A percentile compares a stretch with the other conserved stretches of the same genome.
Conservation (phyloP, 2,888 invertebrate genomes). For the Scaptomyza flava region DNA sequence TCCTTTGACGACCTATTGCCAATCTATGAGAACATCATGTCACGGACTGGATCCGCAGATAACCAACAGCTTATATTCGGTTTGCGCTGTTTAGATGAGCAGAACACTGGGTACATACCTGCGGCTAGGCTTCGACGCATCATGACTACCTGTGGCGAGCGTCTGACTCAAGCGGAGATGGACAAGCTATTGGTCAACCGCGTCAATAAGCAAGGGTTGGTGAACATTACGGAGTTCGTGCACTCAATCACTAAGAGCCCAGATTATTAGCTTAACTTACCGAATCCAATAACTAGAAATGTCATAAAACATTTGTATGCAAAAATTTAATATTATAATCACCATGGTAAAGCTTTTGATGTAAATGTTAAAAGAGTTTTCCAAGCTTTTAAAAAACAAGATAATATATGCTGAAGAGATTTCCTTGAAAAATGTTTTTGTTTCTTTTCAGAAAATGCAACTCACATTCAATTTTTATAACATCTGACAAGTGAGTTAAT, state of each 20-base stretch:
- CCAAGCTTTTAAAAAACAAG: too few species aligned
- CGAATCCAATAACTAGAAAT: slow-evolving; percentile 12
- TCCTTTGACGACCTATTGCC: slow-evolving; percentile 54
- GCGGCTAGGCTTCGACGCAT: slow-evolving; percentile 40
- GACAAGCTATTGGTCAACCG: slow-evolving; percentile 42
- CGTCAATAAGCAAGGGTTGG: slow-evolving; percentile 49
- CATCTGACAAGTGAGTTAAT: background rate
- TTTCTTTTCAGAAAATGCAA: background rate
- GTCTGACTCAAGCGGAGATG: slow-evolving; percentile 41
- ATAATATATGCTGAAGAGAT: too few species aligned
- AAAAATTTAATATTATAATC: too few species aligned
- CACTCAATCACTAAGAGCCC: slow-evolving; percentile 20
- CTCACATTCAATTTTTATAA: background rate
- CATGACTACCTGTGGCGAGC: slow-evolving; percentile 42
- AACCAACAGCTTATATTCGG: slow-evolving; percentile 32
- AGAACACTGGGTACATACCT: slow-evolving; percentile 48
- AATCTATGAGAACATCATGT: slow-evolving; percentile 36
- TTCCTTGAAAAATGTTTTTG: background rate
- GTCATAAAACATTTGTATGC: slow-evolving; percentile 2
- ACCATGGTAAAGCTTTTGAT: too few species aligned
- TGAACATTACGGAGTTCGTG: slow-evolving; percentile 55
- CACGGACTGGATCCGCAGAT: background rate
- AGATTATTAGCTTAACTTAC: background rate
- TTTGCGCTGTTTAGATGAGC: slow-evolving; percentile 42
- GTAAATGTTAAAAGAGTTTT: too few species aligned